These are phyloP conservation scores for Willowsia nigromaculata DNA, from an alignment of 2,888 invertebrate species.

Conservation along the genomic window DNA sequence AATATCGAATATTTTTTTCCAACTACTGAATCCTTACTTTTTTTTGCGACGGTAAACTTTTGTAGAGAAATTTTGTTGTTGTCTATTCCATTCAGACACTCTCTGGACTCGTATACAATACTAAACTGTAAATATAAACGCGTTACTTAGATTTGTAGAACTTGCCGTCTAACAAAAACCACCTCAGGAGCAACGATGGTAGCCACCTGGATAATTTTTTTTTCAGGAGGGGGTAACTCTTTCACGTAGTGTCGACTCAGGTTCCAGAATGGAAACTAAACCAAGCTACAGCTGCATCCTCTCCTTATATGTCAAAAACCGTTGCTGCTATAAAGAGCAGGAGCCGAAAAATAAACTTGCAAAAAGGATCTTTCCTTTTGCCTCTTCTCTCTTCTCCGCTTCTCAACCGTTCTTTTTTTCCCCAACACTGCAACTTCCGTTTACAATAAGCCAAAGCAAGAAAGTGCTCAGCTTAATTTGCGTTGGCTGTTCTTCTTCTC, in stretches of 20 bases:
- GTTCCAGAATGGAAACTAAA: constrained; percentile 55
- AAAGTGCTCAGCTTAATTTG: neutral
- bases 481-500: neutral
- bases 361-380: too few species aligned
- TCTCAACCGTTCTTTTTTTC: too few species aligned
- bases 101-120: neutral
- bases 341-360: too few species aligned
- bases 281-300: neutral
- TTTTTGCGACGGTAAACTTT: neutral
- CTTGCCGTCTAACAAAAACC: neutral
- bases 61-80: neutral
- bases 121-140: neutral
- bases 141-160: neutral
- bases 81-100: neutral
- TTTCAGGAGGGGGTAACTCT: neutral
- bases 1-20: neutral
- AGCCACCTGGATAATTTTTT: neutral
- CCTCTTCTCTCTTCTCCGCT: neutral
- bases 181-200: neutral
- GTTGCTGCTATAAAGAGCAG: too few species aligned
- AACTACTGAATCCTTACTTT: neutral
- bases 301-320: constrained; percentile 42
- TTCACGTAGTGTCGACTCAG: neutral
- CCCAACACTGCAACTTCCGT: too few species aligned
- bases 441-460: neutral